Evolutionary conservation across 2,113 vertebrate genomes (phyloP).

Genomic region (Anhinga rufa): DNA sequence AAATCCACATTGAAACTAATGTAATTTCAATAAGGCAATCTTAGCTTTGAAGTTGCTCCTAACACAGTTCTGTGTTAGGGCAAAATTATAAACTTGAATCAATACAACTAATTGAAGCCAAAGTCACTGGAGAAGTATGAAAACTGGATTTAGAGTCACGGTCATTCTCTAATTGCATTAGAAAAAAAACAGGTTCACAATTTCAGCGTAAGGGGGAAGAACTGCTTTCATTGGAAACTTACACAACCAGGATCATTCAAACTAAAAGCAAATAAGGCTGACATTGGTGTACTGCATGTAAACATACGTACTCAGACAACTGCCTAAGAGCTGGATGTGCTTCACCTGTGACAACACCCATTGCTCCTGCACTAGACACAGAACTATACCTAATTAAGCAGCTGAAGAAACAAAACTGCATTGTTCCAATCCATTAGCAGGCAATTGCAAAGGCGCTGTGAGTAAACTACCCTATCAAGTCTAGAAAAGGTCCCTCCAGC

Average conservation of each 20-base stretch:
- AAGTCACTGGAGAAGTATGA: not conserved
- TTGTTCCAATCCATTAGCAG: not conserved
- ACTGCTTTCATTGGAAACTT: not conserved
- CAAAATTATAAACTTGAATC: not conserved
- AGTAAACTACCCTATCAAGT: not conserved
- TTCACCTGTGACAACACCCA: not conserved
- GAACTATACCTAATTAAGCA: not conserved
- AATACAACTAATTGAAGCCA: not conserved
- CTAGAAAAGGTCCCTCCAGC: not conserved
- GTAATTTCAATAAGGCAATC: not conserved
- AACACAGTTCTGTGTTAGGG: not conserved
- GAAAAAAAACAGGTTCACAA: not conserved
- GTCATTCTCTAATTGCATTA: not conserved
- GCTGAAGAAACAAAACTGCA: not conserved
- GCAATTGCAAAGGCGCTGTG: not conserved
- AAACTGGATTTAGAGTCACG: not conserved
- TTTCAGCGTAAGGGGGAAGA: not conserved
- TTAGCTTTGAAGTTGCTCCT: not conserved
- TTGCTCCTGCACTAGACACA: not conserved
- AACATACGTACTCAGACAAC: not conserved
- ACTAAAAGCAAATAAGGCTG: not conserved
- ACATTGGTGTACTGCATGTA: not conserved
- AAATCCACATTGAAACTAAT: not conserved
- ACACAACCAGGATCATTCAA: not conserved
- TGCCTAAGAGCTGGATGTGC: not conserved